A percentile compares a stretch with the other conserved stretches of the same genome.
Evolutionary conservation across 2,797 vertebrate species (phyloP).

Genomic region (Gallinago solitaria): DNA sequence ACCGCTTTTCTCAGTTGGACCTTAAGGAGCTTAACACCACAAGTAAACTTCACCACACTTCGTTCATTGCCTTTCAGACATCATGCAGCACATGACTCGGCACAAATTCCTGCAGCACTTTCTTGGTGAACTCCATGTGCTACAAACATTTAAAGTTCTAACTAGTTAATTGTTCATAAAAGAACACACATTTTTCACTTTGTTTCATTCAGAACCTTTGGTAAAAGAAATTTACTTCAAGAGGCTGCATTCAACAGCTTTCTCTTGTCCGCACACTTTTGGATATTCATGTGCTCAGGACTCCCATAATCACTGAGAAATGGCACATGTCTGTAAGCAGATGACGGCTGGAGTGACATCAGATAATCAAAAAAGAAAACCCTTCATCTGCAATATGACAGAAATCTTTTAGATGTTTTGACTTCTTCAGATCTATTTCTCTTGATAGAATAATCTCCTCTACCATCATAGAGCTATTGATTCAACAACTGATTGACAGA

Average conservation of each 20-base stretch:
- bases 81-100: background rate
- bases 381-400: accelerated
- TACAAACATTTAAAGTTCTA: background rate
- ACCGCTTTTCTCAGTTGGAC: background rate
- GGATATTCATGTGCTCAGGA: background rate
- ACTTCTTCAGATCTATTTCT: background rate
- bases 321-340: background rate
- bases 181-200: background rate
- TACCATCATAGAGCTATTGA: background rate
- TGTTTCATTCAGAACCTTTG: background rate
- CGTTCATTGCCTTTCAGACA: background rate
- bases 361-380: background rate
- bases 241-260: background rate
- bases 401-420: background rate
- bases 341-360: background rate
- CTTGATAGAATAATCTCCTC: background rate
- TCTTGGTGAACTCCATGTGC: background rate
- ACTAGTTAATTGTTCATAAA: background rate
- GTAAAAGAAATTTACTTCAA: background rate
- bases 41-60: background rate
- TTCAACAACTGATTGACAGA: background rate
- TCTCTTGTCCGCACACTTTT: background rate
- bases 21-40: background rate
- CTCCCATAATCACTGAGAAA: background rate
- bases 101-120: background rate